Evolutionary conservation across 30 jellyfish, hydroid and myxozoan genomes (phyloP).

Genomic region (Nemopilema nomurai): DNA sequence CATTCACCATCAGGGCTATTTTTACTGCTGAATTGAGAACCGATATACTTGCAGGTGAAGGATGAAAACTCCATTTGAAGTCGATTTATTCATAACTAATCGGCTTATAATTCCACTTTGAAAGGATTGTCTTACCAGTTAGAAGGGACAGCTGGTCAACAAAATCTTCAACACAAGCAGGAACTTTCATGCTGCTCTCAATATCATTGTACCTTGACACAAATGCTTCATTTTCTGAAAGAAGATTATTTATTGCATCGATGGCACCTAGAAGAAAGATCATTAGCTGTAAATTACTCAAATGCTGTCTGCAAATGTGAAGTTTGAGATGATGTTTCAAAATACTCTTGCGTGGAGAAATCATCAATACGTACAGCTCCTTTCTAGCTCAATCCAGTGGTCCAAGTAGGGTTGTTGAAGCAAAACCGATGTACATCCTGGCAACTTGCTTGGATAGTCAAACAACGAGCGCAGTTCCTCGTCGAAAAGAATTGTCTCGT

Average conservation of each 20-base stretch:
- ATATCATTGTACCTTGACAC: slow-evolving; percentile 19
- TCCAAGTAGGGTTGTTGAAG: slow-evolving; percentile 55
- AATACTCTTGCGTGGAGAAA: too few relatives aligned
- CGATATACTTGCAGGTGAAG: too few relatives aligned
- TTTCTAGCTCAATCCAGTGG: slow-evolving; percentile 77
- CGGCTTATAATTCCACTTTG: too few relatives aligned
- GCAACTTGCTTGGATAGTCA: slow-evolving; percentile 12
- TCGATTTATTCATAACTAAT: too few relatives aligned
- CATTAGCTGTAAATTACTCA: too few relatives aligned
- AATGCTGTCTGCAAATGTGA: too few relatives aligned
- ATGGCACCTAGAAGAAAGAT: slow-evolving; percentile 52
- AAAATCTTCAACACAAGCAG: slow-evolving; percentile 73
- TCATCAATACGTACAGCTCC: slow-evolving; percentile 69
- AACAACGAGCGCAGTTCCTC: slow-evolving; percentile 53
- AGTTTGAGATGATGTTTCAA: too few relatives aligned
- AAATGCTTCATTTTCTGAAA: slow-evolving; percentile 53
- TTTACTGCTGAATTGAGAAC: too few relatives aligned
- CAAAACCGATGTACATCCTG: slow-evolving; percentile 68
- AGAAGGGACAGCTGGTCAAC: slow-evolving; percentile 58
- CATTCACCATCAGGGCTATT: too few relatives aligned
- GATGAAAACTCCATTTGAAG: too few relatives aligned
- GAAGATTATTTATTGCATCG: slow-evolving; percentile 33
- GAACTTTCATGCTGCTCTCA: slow-evolving; percentile 43
- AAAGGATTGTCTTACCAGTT: too few relatives aligned
- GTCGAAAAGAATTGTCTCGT: slow-evolving; percentile 74